Percentiles rank a stretch among this genome's conserved stretches.
phyloP scores from a whole-genome alignment of 2,797 vertebrate species.

The Denticeps clupeoides region DNA sequence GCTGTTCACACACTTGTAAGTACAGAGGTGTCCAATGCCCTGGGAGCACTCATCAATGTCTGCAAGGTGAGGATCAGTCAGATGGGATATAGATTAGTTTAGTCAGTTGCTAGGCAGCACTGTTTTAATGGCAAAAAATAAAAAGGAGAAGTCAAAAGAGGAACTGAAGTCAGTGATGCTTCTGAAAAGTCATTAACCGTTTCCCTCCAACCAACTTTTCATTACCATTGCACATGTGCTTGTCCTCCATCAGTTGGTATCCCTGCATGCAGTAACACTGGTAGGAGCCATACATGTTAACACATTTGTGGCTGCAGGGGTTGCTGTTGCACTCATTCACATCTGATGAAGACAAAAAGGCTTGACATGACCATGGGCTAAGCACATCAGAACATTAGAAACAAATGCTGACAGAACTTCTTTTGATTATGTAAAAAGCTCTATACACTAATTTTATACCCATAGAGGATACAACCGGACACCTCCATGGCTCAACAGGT shows the following conservation, averaged over 20 bases:
- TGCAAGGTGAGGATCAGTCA: no score
- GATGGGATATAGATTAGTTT: no score
- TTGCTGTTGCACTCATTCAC: conserved; percentile 74
- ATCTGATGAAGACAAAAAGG: conserved; percentile 60
- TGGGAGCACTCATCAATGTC: neutral
- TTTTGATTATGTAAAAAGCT: no score
- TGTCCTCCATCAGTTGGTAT: conserved; percentile 81
- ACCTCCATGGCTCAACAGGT: neutral
- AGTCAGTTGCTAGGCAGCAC: no score
- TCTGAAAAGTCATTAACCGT: no score
- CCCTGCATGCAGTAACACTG: conserved; percentile 85
- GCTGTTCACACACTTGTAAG: no score
- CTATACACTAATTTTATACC: neutral
- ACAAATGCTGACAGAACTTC: no score
- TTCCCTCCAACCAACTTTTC: no score
- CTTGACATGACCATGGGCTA: no score
- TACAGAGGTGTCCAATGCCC: no score
- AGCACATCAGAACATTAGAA: no score
- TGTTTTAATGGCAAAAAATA: neutral
- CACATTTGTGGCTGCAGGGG: conserved; percentile 83
- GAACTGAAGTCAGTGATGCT: neutral
- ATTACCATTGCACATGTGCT: conserved; percentile 78
- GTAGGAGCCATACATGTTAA: conserved; percentile 83
- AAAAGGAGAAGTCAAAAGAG: no score
- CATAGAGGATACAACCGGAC: neutral